phyloP scores from a whole-genome alignment of 2,888 invertebrate species.

The Mayetiola destructor region DNA sequence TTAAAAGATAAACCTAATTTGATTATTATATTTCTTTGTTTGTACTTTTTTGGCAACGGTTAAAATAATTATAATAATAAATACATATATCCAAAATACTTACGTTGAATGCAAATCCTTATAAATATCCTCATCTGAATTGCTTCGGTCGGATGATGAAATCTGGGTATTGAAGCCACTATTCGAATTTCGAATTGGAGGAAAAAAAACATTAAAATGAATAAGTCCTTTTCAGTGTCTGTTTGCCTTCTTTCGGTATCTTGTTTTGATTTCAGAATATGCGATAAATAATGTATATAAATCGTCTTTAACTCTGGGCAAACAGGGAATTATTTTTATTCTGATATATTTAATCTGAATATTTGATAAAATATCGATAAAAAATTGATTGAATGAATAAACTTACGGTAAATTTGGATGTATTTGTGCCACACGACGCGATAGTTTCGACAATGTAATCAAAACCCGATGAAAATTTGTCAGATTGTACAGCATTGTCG shows the following conservation, averaged over 20 bases:
- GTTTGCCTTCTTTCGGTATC: constrained; percentile 5
- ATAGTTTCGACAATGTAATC: constrained; percentile 77
- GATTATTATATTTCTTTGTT: background rate
- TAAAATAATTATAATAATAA: background rate
- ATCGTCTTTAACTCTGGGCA: too few relatives aligned
- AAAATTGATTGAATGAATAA: too few relatives aligned
- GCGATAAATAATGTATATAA: too few relatives aligned
- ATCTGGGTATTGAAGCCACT: constrained; percentile 68
- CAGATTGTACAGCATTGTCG: constrained; percentile 88
- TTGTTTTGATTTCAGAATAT: too few relatives aligned
- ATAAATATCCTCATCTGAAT: constrained; percentile 72
- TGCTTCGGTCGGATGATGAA: constrained; percentile 43
- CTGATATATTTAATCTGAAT: too few relatives aligned
- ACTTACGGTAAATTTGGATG: constrained; percentile 56
- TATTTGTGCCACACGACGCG: constrained; percentile 47
- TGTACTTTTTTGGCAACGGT: background rate
- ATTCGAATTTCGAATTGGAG: background rate
- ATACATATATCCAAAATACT: constrained; percentile 35
- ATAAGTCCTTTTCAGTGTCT: background rate
- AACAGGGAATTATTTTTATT: too few relatives aligned
- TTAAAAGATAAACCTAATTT: too few relatives aligned
- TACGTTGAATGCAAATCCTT: constrained; percentile 68
- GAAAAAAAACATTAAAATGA: constrained; percentile 14
- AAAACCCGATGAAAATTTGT: constrained; percentile 90
- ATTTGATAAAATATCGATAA: too few relatives aligned